Conservation (phyloP, 1,140 invertebrate genomes). For the Eupristina koningsbergeri region DNA sequence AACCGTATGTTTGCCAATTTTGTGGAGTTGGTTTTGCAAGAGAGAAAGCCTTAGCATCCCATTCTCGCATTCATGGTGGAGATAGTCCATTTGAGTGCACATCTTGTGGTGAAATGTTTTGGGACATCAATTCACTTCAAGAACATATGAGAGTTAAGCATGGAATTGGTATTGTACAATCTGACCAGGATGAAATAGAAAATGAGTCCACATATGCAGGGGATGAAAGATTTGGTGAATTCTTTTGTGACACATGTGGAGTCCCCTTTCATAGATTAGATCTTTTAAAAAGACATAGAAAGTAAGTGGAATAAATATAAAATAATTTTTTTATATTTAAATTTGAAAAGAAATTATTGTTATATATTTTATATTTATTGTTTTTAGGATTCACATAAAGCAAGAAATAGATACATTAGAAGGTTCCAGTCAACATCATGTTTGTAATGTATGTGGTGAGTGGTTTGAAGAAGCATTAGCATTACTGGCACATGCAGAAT, state of each 20-base stretch:
- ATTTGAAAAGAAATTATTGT: too few relatives aligned
- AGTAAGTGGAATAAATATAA: slow-evolving; percentile 57
- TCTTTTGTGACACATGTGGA: slow-evolving; percentile 84
- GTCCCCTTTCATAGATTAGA: slow-evolving; percentile 84
- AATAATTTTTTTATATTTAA: too few relatives aligned
- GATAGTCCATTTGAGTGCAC: slow-evolving; percentile 85
- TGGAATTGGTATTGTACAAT: slow-evolving; percentile 67
- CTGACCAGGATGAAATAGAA: slow-evolving; percentile 71
- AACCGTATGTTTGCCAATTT: slow-evolving; percentile 86
- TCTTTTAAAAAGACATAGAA: slow-evolving; percentile 80
- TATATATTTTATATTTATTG: neutral
- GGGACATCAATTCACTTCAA: slow-evolving; percentile 79
- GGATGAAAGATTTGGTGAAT: slow-evolving; percentile 80
- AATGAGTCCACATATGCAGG: slow-evolving; percentile 75
- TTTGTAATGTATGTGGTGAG: slow-evolving; percentile 84
- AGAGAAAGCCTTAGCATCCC: slow-evolving; percentile 85
- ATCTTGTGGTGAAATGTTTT: slow-evolving; percentile 85
- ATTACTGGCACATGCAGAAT: slow-evolving; percentile 83
- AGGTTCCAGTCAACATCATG: slow-evolving; percentile 73
- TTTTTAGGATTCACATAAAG: slow-evolving; percentile 70
- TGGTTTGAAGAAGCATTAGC: slow-evolving; percentile 82
- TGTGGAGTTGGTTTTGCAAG: slow-evolving; percentile 86
- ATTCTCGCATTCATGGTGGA: slow-evolving; percentile 80
- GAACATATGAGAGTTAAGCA: slow-evolving; percentile 79
- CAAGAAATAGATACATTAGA: slow-evolving; percentile 72